These are phyloP conservation scores for Pyrgus malvae DNA, from an alignment of 2,888 invertebrate genomes.

Conservation along the genomic window DNA sequence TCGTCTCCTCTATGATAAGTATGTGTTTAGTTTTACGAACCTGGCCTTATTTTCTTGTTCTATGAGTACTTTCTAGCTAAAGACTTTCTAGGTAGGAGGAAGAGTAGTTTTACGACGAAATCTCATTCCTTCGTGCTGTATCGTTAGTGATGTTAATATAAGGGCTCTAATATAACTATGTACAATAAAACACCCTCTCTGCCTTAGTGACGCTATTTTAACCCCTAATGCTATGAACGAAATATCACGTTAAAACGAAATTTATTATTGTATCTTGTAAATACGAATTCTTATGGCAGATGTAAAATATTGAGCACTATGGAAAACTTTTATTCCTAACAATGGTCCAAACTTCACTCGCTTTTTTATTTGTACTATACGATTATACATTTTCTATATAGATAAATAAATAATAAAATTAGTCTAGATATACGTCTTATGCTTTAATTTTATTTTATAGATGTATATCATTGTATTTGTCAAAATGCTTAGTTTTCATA, in stretches of 20 bases:
- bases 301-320: constrained; percentile 73
- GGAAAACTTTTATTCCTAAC: constrained; percentile 79
- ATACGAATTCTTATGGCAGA: constrained; percentile 71
- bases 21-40: constrained; percentile 50
- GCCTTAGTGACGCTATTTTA: constrained; percentile 78
- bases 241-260: constrained; percentile 66
- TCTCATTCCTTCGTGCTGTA: constrained; percentile 48
- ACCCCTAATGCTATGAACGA: constrained; percentile 65
- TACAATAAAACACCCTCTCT: constrained; percentile 79
- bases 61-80: constrained; percentile 46
- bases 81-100: constrained; percentile 36
- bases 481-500: constrained; percentile 79
- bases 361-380: constrained; percentile 80
- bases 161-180: constrained; percentile 67
- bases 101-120: constrained; percentile 42
- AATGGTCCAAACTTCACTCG: constrained; percentile 81
- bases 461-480: constrained; percentile 75
- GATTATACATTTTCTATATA: constrained; percentile 78
- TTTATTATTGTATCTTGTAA: constrained; percentile 66
- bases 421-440: constrained; percentile 69
- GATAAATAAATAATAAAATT: constrained; percentile 65
- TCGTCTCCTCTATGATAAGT: constrained; percentile 46
- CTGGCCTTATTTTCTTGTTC: constrained; percentile 55
- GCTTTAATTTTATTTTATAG: constrained; percentile 78
- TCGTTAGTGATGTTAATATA: constrained; percentile 56